A percentile compares a stretch with the other conserved stretches of the same genome.
phyloP scores from a whole-genome alignment of 2,797 vertebrate species.

The Rachycentron canadum region DNA sequence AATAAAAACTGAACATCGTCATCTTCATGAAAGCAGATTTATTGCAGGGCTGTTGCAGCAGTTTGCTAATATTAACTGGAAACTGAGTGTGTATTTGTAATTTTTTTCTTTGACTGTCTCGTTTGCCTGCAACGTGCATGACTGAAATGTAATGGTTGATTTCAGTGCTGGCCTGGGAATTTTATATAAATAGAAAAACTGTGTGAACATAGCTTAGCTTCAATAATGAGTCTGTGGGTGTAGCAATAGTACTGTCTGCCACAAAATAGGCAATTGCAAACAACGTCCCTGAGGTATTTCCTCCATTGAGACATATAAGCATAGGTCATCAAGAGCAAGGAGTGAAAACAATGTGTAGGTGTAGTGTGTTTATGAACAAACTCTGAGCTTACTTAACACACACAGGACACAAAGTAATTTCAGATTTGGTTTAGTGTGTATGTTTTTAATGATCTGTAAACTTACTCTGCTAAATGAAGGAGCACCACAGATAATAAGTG shows the following conservation, averaged over 20 bases:
- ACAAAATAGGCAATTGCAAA: not conserved
- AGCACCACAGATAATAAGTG: not conserved
- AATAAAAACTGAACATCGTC: no score
- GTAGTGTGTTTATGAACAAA: not conserved
- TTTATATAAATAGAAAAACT: not conserved
- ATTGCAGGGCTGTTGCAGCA: no score
- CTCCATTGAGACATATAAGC: not conserved
- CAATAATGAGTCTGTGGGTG: not conserved
- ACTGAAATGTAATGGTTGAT: no score
- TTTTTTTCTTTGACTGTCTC: no score
- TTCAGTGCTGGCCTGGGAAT: not conserved
- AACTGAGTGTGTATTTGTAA: no score
- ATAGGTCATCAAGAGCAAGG: not conserved
- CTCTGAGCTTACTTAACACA: slow-evolving; percentile 15
- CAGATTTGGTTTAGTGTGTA: rapidly evolving
- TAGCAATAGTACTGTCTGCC: not conserved
- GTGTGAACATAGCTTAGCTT: not conserved
- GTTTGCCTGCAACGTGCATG: no score
- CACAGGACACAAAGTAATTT: not conserved
- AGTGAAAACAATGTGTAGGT: not conserved
- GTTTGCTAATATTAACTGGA: no score
- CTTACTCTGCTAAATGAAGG: slow-evolving; percentile 8
- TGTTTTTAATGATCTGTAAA: not conserved
- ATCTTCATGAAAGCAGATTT: no score
- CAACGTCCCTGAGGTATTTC: not conserved